Conservation (phyloP, 2,113 vertebrate genomes). For the Casuarius casuarius region DNA sequence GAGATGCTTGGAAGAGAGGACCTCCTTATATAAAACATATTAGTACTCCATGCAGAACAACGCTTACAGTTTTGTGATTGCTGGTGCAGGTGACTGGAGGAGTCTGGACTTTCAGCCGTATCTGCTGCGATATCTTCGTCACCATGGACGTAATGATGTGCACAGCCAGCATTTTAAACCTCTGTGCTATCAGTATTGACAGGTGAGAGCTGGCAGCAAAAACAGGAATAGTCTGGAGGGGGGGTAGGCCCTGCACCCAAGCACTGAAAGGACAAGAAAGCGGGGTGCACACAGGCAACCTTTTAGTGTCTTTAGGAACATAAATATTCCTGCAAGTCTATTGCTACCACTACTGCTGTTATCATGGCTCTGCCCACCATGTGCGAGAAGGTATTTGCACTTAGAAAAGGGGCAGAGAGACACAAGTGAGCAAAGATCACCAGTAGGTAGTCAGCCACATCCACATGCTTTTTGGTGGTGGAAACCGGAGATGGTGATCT, state of each 20-base stretch:
- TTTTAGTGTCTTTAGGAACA: rapidly evolving
- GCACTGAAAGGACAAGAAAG: background rate
- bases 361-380: background rate
- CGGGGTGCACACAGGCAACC: background rate
- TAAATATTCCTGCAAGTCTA: background rate
- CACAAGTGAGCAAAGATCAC: background rate
- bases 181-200: conserved; percentile 97
- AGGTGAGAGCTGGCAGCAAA: conserved; percentile 79
- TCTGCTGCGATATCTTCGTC: conserved; percentile 92
- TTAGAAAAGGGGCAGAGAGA: background rate
- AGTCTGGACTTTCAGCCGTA: conserved; percentile 90
- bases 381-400: background rate
- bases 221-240: background rate
- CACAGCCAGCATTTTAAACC: conserved; percentile 96
- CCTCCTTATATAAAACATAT: background rate
- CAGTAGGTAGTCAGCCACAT: background rate
- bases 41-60: background rate
- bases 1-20: background rate
- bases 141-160: conserved; percentile 98
- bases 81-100: conserved; percentile 82
- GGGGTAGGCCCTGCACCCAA: background rate
- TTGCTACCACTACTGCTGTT: background rate
- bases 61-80: conserved; percentile 54
- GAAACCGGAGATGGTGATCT: background rate
- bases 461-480: background rate